Evolutionary conservation across 2,797 vertebrate genomes (phyloP), one percentile per base, ranked within the genome.

Genomic region (Tachyglossus aculeatus): DNA sequence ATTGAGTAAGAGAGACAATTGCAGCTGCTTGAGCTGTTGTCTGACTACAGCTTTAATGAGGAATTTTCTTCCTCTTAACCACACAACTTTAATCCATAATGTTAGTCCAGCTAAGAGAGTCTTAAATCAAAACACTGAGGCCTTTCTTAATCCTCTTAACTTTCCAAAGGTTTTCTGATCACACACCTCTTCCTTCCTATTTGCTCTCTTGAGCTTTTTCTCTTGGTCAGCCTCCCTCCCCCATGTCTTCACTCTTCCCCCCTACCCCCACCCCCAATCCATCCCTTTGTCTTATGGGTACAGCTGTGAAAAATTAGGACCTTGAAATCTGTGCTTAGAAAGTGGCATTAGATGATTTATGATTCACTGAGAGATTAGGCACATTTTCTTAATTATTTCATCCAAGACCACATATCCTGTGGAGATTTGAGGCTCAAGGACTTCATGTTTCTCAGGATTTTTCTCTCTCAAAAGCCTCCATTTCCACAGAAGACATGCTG

Each of bases 301-400:
- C 86, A 89, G 86, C 89, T 91, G 89, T 77, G 86, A 89, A 84
- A 84, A 90, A 88, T 90, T 85, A 91, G 85, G 80, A 64, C 41
- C 65, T 67, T 21, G 63, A 71, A 77, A 82, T 14, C 74, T 59
- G 44, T 34, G 44, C 79, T 69, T 64, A 55, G 21, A 55, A 71
- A 79, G 71, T 13, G 45, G 58, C 65, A 44, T 24, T 29, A 79
- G 56, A 67, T 74, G 67, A 83, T 41, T 89, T 80, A 43, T 55
- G 39, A 74, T 75, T 84, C 72, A 10, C 5, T 70, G 76, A 79
- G 77, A 74, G 80, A 85, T 7, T 7, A 31, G 41, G 58, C 80
- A 74, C 52, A 38, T 66, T 85, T 91, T 82, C 82, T 77, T 79
- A 72, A 87, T 90, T 80, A 86, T 74, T 85, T 65, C 67, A 74